Base-by-base conservation (phyloP, 2,888 invertebrate species). In the Alitta virens region DNA sequence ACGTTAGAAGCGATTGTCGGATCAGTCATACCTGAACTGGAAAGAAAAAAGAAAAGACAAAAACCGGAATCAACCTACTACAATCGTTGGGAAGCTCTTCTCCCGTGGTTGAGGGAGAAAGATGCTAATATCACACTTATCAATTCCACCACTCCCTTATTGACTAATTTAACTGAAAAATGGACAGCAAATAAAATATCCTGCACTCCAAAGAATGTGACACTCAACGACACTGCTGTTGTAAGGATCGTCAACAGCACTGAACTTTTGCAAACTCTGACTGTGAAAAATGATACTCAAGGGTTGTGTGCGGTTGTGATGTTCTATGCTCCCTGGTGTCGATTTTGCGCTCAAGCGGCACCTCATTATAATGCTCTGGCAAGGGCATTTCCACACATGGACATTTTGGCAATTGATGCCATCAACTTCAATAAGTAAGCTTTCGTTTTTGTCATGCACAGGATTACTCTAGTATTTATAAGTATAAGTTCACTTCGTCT, bases 361-460 rank as follows among this genome's bases (percentile, higher is more conserved):
- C 92, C 92, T 5, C 88, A 92, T 78, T 93, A 90, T 75, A 97
- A 97, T 85, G 91, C 94, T 0, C 80, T 97, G 26, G 91, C 94
- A 1, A 85, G 92, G 74, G 88, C 90, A 2, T 97, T 91, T 82
- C 92, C 94, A 1, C 88, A 89, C 72, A 85, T 98, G 0, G 90
- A 90, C 83, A 87, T 94, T 80, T 90, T 93, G 12, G 96, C 83
- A 1, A 88, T 97, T 21, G 94, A 98, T 85, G 93, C 94, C 1
- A 83, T 93, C 89, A 77, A 94, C 91, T 84, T 90, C 88, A 78
- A 78, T 75, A 76, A 76, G 79, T 79, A 68, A 74, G 78, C 73
- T 2, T 2, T 56, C 7, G 24, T 7, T 24, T 3, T 53, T 53
- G 14, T 26, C n/a, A 12, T 25, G 7, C n/a, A 14, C 23, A 24